phyloP scores from a whole-genome alignment of 92 coral and sea anemone species.

The Parazoanthus atlanticus region DNA sequence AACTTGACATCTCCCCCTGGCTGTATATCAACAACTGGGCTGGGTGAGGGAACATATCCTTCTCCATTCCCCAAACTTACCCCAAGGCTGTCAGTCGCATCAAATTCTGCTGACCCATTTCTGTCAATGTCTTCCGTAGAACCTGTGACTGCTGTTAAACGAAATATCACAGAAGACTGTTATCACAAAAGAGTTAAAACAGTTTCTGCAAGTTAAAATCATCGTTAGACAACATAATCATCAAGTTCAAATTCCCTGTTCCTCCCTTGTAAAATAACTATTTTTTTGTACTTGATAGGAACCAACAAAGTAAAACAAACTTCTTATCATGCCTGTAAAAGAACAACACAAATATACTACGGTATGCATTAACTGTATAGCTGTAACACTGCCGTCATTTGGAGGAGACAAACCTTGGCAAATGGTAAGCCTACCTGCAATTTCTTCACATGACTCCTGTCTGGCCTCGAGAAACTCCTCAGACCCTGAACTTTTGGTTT shows the following conservation, averaged over 20 bases:
- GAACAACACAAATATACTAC: no score
- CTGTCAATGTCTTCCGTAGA: background rate
- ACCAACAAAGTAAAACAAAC: no score
- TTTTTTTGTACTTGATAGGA: no score
- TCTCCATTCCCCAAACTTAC: conserved; percentile 72
- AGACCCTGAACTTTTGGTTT: conserved; percentile 5
- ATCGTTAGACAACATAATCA: no score
- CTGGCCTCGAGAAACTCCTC: conserved; percentile 42
- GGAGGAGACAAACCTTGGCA: no score
- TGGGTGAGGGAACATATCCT: conserved; percentile 65
- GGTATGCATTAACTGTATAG: background rate
- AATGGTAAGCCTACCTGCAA: background rate
- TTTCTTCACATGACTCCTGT: conserved; percentile 34
- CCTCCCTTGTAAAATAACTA: no score
- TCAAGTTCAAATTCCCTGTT: no score
- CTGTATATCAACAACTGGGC: conserved; percentile 80
- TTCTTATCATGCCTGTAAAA: no score
- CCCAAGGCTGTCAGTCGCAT: conserved; percentile 41
- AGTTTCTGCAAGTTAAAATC: no score
- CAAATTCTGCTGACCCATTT: conserved; percentile 12
- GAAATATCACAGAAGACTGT: background rate
- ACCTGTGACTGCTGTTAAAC: background rate
- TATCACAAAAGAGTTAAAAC: no score
- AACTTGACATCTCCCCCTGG: conserved; percentile 82
- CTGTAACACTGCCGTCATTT: background rate